A percentile compares a stretch with the other conserved stretches of the same genome.
Evolutionary conservation across 2,888 invertebrate genomes (phyloP).

Genomic region (Tinea semifulvella): DNA sequence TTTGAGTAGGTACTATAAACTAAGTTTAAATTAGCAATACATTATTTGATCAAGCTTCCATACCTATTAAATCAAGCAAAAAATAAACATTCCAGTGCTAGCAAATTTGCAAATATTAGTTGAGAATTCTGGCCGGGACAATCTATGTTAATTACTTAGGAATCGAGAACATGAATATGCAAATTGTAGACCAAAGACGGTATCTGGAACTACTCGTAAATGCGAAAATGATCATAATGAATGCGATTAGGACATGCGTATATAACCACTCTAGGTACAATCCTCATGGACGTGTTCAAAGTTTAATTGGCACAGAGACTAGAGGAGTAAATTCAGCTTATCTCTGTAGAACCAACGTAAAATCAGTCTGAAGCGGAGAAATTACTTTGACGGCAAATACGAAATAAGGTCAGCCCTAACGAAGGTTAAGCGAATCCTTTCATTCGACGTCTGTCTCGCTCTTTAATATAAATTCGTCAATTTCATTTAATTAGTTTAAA

Average conservation of each 20-base stretch:
- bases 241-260: slow-evolving; percentile 6
- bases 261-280: not conserved
- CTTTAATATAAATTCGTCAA: not conserved
- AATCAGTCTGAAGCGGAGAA: slow-evolving; percentile 2
- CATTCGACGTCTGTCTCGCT: not conserved
- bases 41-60: too few species aligned
- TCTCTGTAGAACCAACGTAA: slow-evolving; percentile 7
- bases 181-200: slow-evolving; percentile 6
- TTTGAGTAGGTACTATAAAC: too few species aligned
- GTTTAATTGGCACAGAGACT: slow-evolving; percentile 24
- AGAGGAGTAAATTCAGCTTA: slow-evolving; percentile 9
- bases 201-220: slow-evolving; percentile 12
- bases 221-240: slow-evolving; percentile 11
- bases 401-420: slow-evolving; percentile 6
- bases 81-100: not conserved
- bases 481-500: slow-evolving; percentile 1
- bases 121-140: not conserved
- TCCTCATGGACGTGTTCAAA: slow-evolving; percentile 17
- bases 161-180: slow-evolving; percentile 12
- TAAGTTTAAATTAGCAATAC: too few species aligned
- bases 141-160: slow-evolving; percentile 8
- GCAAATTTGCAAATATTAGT: too few species aligned
- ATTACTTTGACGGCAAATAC: slow-evolving; percentile 4
- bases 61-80: not conserved
- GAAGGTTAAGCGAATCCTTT: slow-evolving; percentile 8